These are phyloP conservation scores for Chalcosyrphus nemorum DNA, from an alignment of 2,888 invertebrate genomes.

Conservation along the genomic window DNA sequence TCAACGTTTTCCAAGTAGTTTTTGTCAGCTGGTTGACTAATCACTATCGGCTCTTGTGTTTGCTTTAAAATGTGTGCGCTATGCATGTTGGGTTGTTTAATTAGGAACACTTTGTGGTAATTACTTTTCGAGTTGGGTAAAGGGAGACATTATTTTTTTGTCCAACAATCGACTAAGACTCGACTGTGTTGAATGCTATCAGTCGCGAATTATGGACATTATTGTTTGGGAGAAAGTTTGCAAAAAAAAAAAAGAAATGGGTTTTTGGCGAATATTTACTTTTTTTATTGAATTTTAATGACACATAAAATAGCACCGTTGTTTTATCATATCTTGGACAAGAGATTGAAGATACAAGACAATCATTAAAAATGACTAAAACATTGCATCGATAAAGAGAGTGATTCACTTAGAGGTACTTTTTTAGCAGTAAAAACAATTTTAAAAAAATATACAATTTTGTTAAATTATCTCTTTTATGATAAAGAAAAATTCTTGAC, in stretches of 20 bases:
- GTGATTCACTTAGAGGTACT: no score
- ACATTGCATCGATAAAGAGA: no score
- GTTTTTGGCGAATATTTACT: neutral
- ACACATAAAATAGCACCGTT: no score
- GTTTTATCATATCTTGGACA: no score
- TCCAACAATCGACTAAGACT: no score
- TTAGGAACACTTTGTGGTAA: constrained; percentile 11
- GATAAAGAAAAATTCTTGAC: no score
- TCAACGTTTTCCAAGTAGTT: constrained; percentile 38
- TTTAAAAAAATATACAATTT: no score
- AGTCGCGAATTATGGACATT: neutral
- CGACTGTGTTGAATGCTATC: neutral
- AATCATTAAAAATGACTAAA: no score
- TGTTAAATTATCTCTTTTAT: no score
- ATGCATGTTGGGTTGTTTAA: constrained; percentile 15
- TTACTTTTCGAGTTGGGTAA: constrained; percentile 28
- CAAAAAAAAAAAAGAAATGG: no score
- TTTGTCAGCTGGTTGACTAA: neutral
- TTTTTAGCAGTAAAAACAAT: no score
- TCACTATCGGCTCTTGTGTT: constrained; percentile 7
- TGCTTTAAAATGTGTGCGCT: constrained; percentile 22
- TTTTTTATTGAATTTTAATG: neutral
- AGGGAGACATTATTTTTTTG: neutral
- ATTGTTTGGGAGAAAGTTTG: neutral
- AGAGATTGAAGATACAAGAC: no score